phyloP scores from a whole-genome alignment of 2,888 invertebrate genomes.

The Pyrocoelia pectoralis region DNA sequence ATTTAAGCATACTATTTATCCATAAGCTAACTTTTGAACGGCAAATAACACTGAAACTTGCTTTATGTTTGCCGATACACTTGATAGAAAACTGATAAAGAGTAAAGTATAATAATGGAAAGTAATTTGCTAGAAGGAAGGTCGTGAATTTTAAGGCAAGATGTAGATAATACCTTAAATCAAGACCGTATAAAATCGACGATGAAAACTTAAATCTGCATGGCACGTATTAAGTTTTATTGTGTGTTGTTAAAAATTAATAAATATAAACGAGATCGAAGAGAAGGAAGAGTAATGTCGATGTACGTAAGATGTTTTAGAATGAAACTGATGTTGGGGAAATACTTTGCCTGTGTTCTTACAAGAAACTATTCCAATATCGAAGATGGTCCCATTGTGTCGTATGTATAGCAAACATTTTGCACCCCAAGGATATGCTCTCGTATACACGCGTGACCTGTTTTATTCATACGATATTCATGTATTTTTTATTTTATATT shows the following conservation, averaged over 20 bases:
- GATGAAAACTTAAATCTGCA: too few species aligned
- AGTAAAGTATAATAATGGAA: too few species aligned
- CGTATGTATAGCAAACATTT: slow-evolving; percentile 39
- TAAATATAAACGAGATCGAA: slow-evolving; percentile 48
- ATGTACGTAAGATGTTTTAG: slow-evolving; percentile 36
- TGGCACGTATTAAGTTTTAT: slow-evolving; percentile 49
- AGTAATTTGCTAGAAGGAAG: too few species aligned
- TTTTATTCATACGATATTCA: slow-evolving; percentile 39
- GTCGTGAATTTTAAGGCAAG: too few species aligned
- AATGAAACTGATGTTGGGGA: slow-evolving; percentile 18
- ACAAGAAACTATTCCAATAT: slow-evolving; percentile 38
- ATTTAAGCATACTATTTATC: too few species aligned
- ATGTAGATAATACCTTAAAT: too few species aligned
- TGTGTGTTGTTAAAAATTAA: slow-evolving; percentile 50
- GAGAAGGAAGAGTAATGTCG: slow-evolving; percentile 47
- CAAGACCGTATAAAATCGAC: too few species aligned
- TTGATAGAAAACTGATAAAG: too few species aligned
- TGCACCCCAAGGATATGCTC: slow-evolving; percentile 41
- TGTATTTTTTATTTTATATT: slow-evolving; percentile 4
- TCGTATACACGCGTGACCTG: slow-evolving; percentile 43
- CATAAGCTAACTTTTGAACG: too few species aligned
- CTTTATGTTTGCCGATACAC: too few species aligned
- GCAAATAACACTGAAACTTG: too few species aligned
- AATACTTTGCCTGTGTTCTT: slow-evolving; percentile 27
- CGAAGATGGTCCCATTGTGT: slow-evolving; percentile 26